Percentiles rank a stretch among this genome's conserved stretches.
Evolutionary conservation across 2,797 vertebrate species (phyloP).

Genomic region (Agapornis canus): DNA sequence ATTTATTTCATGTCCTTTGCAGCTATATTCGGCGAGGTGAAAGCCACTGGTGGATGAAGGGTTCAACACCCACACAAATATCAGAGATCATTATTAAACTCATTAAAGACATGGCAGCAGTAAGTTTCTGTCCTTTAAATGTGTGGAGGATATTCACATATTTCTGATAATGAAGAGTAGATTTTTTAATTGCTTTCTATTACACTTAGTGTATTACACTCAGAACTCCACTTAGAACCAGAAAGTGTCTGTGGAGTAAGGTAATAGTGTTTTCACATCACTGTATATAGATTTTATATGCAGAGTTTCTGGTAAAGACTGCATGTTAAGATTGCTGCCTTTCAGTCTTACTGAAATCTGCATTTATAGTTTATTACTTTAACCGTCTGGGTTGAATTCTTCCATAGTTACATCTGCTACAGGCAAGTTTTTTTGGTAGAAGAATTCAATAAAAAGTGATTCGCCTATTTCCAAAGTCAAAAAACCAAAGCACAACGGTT

Average conservation of each 20-base stretch:
- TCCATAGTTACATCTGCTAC: background rate
- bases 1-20: background rate
- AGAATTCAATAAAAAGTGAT: background rate
- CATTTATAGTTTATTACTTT: background rate
- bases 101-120: slow-evolving; percentile 98
- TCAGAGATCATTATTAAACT: slow-evolving; percentile 99
- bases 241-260: background rate
- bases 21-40: slow-evolving; percentile 97
- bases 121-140: slow-evolving; percentile 76
- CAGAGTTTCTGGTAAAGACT: background rate
- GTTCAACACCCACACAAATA: slow-evolving; percentile 97
- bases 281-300: background rate
- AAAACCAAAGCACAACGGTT: background rate
- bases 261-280: background rate
- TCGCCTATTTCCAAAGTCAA: background rate
- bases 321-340: background rate
- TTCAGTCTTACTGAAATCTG: background rate
- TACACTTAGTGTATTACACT: background rate
- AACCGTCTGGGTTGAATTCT: background rate
- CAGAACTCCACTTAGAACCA: background rate
- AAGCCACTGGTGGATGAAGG: slow-evolving; percentile 99
- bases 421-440: background rate
- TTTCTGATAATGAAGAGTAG: background rate
- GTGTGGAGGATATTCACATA: background rate
- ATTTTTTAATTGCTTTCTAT: background rate